Base-by-base conservation (phyloP, 2,888 invertebrate genomes). In the Electrophaes corylata region DNA sequence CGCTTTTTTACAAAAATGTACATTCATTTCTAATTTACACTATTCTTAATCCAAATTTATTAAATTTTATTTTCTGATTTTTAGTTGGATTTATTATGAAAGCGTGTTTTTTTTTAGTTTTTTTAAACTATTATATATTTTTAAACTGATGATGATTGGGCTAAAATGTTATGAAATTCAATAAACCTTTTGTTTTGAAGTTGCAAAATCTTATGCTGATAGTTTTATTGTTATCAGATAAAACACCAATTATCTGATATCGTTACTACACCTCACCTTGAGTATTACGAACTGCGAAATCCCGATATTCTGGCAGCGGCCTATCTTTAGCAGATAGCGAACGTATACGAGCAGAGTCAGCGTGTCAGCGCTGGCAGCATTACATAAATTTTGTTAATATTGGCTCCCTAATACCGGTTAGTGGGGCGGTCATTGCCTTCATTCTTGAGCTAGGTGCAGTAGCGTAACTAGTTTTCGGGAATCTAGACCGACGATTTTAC, bases 351-450 rank as follows among this genome's bases (percentile, higher is more conserved):
- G 61, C 53, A 61, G 50, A 64, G 69, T 58, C 66, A 66, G 61
- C 65, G 67, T 78, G 76, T 76, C 77, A 75, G 52, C 58, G 55
- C 46, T 56, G 56, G 62, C 56, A 57, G 39, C 51, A 47, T 49
- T 55, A 51, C 16, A 40, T 40, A 35, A 47, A 50, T 60, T 62
- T 47, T 56, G 52, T 46, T 48, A 60, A 54, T 60, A 71, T 82
- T 83, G 78, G 80, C 83, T 68, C 72, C 65, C 70, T 65, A 77
- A n/a, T 77, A 62, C 81, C 80, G 85, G 86, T 84, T 79, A 87
- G 76, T 85, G 69, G 79, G 80, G 63, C 86, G 86, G 88, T 84
- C 88, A 75, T 83, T 86, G 83, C 78, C 85, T 73, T 64, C 63
- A 43, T 41, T 50, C 54, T 59, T 40, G 57, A 46, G 43, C 39